Conservation (phyloP, 2,797 vertebrate genomes). For the Gymnothorax reevesii region DNA sequence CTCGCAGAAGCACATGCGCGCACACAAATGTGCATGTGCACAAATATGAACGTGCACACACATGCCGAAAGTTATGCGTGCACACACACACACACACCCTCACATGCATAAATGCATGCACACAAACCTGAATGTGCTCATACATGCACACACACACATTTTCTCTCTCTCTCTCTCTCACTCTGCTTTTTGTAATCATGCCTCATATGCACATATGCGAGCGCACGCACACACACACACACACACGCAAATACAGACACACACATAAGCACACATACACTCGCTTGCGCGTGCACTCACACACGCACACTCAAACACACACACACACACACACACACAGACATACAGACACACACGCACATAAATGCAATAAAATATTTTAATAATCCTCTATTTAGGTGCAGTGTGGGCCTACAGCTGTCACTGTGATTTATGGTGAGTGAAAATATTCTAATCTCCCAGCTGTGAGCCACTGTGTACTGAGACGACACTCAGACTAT, state of each 20-base stretch:
- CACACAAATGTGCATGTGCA: not conserved
- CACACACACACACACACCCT: not conserved
- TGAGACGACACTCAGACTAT: slow-evolving; percentile 11
- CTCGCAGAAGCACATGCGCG: not conserved
- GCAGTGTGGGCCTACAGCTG: slow-evolving; percentile 62
- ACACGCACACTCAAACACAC: not conserved
- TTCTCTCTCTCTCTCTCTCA: not conserved
- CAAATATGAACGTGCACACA: not conserved
- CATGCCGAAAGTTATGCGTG: not conserved
- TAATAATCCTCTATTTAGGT: slow-evolving; percentile 58
- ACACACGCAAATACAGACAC: slow-evolving; percentile 10
- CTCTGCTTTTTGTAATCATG: not conserved
- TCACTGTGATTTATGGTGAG: slow-evolving; percentile 71
- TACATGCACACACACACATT: not conserved
- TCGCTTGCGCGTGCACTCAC: not conserved
- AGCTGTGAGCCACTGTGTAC: slow-evolving; percentile 40
- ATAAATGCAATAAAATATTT: slow-evolving; percentile 33
- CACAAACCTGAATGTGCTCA: not conserved
- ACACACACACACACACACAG: not conserved
- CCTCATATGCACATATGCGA: not conserved
- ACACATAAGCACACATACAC: not conserved
- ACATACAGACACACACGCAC: not conserved
- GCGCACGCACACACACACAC: not conserved
- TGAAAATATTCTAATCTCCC: slow-evolving; percentile 64
- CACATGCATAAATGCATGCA: slow-evolving; percentile 13